phyloP scores from a whole-genome alignment of 2,888 invertebrate genomes.

The Molanna angustata region DNA sequence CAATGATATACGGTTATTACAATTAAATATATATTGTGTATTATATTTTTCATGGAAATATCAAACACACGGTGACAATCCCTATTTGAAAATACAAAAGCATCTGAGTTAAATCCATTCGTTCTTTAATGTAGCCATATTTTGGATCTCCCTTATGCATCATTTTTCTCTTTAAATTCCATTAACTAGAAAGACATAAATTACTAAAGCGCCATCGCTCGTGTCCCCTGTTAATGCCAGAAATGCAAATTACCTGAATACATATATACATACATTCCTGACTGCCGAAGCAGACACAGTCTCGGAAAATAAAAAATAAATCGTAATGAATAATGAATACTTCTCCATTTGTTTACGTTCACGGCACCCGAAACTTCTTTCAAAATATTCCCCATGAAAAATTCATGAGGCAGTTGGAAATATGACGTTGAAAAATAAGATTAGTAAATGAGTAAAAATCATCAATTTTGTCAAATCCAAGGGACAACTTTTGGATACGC shows the following conservation, averaged over 20 bases:
- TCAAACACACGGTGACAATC: too few species aligned
- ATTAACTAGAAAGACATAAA: constrained; percentile 10
- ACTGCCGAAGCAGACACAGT: constrained; percentile 4
- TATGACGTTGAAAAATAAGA: background rate
- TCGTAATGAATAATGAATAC: constrained; percentile 29
- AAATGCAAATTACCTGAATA: constrained; percentile 12
- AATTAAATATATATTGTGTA: too few species aligned
- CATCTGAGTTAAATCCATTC: too few species aligned
- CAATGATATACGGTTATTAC: too few species aligned
- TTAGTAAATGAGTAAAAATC: background rate
- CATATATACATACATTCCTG: constrained; percentile 2
- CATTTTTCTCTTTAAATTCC: constrained; percentile 4
- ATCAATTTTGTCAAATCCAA: background rate
- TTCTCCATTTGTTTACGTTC: constrained; percentile 29
- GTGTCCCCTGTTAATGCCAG: constrained; percentile 1
- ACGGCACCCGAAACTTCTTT: constrained; percentile 20
- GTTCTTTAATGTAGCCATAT: too few species aligned
- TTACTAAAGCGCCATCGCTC: constrained; percentile 5
- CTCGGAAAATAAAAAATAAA: constrained; percentile 11
- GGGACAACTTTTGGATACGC: too few species aligned
- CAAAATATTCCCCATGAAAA: constrained; percentile 28
- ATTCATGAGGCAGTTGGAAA: constrained; percentile 22
- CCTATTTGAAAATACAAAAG: too few species aligned
- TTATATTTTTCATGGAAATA: too few species aligned
- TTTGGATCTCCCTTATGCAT: too few species aligned